phyloP scores from a whole-genome alignment of 2,113 vertebrate genomes.

The Cyprinus carpio region DNA sequence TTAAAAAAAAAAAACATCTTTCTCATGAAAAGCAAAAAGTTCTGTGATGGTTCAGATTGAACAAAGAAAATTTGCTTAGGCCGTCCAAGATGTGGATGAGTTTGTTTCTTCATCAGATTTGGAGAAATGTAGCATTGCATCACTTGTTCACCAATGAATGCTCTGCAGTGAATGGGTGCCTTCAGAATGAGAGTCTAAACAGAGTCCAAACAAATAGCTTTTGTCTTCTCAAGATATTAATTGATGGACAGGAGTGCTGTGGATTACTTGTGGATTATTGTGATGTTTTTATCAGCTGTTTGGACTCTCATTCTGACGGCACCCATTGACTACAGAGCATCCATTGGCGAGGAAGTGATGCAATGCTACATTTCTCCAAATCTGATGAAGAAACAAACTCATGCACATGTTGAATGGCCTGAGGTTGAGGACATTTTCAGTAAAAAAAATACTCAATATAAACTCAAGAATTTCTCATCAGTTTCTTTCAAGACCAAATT shows the following conservation, averaged over 20 bases:
- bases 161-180: neutral
- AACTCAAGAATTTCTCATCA: neutral
- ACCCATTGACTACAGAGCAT: neutral
- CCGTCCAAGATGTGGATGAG: no score
- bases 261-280: no score
- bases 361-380: neutral
- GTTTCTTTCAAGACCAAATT: neutral
- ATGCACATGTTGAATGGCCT: neutral
- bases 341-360: neutral
- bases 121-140: no score
- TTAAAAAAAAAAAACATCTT: neutral
- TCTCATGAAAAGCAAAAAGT: neutral
- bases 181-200: no score
- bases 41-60: no score
- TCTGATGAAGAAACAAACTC: neutral
- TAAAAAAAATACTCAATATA: neutral
- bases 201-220: no score
- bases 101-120: no score
- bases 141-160: neutral
- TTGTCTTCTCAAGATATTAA: no score
- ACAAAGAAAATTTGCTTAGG: no score
- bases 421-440: no score
- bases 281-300: no score
- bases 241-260: no score
- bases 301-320: neutral